phyloP scores from a whole-genome alignment of 2,113 vertebrate species.

The Speoplatyrhinus poulsoni region DNA sequence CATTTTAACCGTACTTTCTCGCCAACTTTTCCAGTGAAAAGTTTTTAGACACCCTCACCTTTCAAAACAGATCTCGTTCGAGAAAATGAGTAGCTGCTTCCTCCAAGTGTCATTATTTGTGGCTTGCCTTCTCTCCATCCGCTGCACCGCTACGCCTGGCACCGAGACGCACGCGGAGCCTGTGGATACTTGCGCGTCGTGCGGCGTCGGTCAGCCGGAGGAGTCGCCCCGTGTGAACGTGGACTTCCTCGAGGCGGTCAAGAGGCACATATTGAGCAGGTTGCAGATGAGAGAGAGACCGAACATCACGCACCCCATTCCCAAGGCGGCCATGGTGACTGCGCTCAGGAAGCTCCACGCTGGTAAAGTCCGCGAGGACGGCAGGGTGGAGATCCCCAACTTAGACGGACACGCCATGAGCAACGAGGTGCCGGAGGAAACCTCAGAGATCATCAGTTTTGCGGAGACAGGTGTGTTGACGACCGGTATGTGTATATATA shows the following conservation, averaged over 20 bases:
- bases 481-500: not conserved
- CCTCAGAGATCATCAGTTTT: slow-evolving; percentile 98
- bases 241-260: slow-evolving; percentile 94
- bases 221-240: slow-evolving; percentile 81
- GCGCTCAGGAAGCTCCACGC: slow-evolving; percentile 96
- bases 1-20: not conserved
- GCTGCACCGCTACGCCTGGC: slow-evolving; percentile 77
- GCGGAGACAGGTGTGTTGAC: slow-evolving; percentile 91
- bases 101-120: slow-evolving; percentile 63
- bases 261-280: slow-evolving; percentile 94
- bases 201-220: slow-evolving; percentile 82
- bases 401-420: slow-evolving; percentile 84
- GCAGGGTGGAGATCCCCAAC: slow-evolving; percentile 92
- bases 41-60: slow-evolving; percentile 25
- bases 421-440: slow-evolving; percentile 84
- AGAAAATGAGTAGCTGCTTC: slow-evolving; percentile 71
- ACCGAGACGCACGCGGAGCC: slow-evolving; percentile 69
- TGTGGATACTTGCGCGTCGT: slow-evolving; percentile 87
- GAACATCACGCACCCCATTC: slow-evolving; percentile 95
- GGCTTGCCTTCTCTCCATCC: slow-evolving; percentile 63
- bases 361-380: slow-evolving; percentile 92
- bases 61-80: slow-evolving; percentile 1
- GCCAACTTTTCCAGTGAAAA: not conserved
- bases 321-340: slow-evolving; percentile 94
- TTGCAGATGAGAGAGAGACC: slow-evolving; percentile 94